Base-by-base conservation (phyloP, 2,113 vertebrate species). In the Pimephales promelas region DNA sequence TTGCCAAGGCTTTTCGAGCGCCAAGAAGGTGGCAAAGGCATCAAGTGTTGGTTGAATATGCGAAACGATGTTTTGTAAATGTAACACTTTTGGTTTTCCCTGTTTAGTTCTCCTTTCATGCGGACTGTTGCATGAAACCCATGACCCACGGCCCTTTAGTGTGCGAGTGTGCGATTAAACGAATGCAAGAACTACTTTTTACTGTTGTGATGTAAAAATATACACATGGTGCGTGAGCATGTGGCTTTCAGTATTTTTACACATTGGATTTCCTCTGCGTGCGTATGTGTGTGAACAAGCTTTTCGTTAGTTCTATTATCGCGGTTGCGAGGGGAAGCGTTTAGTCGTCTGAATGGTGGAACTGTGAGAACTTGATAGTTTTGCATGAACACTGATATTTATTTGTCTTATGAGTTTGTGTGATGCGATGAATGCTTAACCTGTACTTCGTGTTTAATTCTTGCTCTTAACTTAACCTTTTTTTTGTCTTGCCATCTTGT, bases 111-210 rank as follows among this genome's bases (percentile, higher is more conserved):
- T 34, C 26, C 54, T 57, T 84, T 79, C 45, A 81, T 90, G 93
- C 91, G 90, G 89, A 93, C 88, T 91, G 91, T 90, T 92, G 94
- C 93, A 94, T 94, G 94, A 93, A 91, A 79, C 76, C 83, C 56
- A 74, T 82, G 84, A 79, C 76, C 83, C 56, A 74, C 84, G 84
- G 83, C 73, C 77, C 85, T 88, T 87, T 89, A 45, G 79, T 40
- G 36, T 8, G 40, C 80, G 68, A 91, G 90, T 84, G 91, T 91
- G 92, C 89, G 92, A 91, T 93, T 94, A 91, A 94, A 90, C 89
- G 91, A 94, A 94, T 94, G 93, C 93, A 93, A 93, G 92, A 95
- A 92, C 91, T 94, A 93, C 92, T 94, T 95, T 94, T 93, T 94
- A 94, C 93, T 92, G 92, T 94, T 91, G 93, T 95, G 92, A 92